These are phyloP conservation scores for Cranoglanis bouderius DNA, from an alignment of 2,113 vertebrate species.

Conservation along the genomic window DNA sequence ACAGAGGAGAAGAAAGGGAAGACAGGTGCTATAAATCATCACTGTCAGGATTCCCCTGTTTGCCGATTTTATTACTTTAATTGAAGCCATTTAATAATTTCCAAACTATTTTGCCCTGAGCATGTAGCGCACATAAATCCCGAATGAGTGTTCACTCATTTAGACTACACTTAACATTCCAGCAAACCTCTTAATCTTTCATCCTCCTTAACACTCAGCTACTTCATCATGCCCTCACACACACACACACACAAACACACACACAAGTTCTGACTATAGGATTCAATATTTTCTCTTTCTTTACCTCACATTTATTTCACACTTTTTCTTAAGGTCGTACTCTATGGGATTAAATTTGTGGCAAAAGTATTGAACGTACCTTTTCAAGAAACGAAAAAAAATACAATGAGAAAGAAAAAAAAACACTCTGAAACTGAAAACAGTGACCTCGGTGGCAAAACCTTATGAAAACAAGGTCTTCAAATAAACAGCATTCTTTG, in stretches of 20 bases:
- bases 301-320: not conserved
- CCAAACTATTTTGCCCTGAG: conserved; percentile 50
- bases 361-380: too few relatives aligned
- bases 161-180: conserved; percentile 46
- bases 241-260: conserved; percentile 31
- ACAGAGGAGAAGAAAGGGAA: not conserved
- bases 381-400: too few relatives aligned
- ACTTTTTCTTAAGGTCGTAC: not conserved
- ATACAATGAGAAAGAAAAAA: too few relatives aligned
- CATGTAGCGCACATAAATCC: conserved; percentile 42
- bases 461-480: too few relatives aligned
- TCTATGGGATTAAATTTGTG: too few relatives aligned
- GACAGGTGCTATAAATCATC: conserved; percentile 30
- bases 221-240: not conserved
- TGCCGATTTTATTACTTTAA: conserved; percentile 53
- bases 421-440: too few relatives aligned
- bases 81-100: conserved; percentile 56
- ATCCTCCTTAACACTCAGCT: not conserved
- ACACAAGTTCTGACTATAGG: not conserved
- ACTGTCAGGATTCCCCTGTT: conserved; percentile 8
- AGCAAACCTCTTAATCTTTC: conserved; percentile 42
- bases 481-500: too few relatives aligned
- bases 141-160: conserved; percentile 28
- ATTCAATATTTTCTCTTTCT: conserved; percentile 1
- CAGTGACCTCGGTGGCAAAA: too few relatives aligned